phyloP scores from a whole-genome alignment of 2,888 invertebrate species.

The Callosobruchus maculatus region DNA sequence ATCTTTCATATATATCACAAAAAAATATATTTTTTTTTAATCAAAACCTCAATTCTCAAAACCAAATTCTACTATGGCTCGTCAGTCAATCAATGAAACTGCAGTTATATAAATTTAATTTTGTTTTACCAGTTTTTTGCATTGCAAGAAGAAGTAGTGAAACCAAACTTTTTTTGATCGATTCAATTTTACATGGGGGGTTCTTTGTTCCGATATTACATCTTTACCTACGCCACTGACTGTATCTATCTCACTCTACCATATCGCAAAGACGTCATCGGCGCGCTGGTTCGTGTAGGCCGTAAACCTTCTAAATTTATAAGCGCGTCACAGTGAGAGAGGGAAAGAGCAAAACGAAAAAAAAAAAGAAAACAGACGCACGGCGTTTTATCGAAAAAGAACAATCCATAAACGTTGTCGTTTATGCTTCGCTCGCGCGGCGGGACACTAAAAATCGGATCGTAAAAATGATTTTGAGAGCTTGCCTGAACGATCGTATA shows the following conservation, averaged over 20 bases:
- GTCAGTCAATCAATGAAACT: too few relatives aligned
- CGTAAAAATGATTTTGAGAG: not conserved
- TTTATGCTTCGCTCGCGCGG: not conserved
- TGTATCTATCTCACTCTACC: not conserved
- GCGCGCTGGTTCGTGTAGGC: not conserved
- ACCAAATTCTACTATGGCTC: too few relatives aligned
- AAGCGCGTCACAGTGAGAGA: conserved; percentile 1
- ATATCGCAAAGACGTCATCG: not conserved
- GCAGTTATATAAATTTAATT: too few relatives aligned
- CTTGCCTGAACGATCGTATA: not conserved
- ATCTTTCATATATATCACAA: too few relatives aligned
- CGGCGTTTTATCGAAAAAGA: not conserved
- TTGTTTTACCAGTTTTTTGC: too few relatives aligned
- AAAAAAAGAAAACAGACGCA: not conserved
- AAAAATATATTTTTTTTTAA: too few relatives aligned
- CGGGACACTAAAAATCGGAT: not conserved
- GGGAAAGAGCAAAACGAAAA: not conserved
- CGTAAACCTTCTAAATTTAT: conserved; percentile 10
- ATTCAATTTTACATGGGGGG: too few relatives aligned
- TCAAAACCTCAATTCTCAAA: too few relatives aligned
- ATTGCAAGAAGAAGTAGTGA: too few relatives aligned
- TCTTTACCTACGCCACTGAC: not conserved
- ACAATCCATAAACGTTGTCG: not conserved
- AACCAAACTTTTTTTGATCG: too few relatives aligned
- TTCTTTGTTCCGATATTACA: too few relatives aligned